Evolutionary conservation across 2,113 vertebrate genomes (phyloP).

Genomic region (Zosterops japonicus): DNA sequence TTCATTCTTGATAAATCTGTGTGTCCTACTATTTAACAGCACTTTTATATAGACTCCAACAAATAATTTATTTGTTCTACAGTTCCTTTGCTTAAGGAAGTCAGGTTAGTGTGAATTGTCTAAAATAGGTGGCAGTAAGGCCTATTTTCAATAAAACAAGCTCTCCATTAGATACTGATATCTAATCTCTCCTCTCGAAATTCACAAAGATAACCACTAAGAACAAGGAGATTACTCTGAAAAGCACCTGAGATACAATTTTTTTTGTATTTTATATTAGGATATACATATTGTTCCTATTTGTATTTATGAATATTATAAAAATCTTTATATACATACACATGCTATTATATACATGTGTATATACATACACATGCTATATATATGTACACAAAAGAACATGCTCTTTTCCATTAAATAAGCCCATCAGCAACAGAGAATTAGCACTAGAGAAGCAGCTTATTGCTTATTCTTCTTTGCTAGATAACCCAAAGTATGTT

Average conservation of each 20-base stretch:
- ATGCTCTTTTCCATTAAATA: background rate
- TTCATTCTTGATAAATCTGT: background rate
- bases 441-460: background rate
- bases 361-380: background rate
- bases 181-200: background rate
- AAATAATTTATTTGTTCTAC: background rate
- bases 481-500: background rate
- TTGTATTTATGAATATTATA: background rate
- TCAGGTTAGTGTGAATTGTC: background rate
- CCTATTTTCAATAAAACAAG: background rate
- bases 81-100: background rate
- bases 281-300: background rate
- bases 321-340: background rate
- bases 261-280: background rate
- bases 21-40: background rate
- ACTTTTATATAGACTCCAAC: background rate
- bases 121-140: background rate
- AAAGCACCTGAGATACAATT: background rate
- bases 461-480: background rate
- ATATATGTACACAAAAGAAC: background rate
- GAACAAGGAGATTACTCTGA: background rate
- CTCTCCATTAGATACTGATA: background rate
- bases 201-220: background rate
- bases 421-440: background rate
- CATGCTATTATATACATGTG: background rate